Conservation (phyloP, 2,113 vertebrate genomes). For the Callipepla squamata region DNA sequence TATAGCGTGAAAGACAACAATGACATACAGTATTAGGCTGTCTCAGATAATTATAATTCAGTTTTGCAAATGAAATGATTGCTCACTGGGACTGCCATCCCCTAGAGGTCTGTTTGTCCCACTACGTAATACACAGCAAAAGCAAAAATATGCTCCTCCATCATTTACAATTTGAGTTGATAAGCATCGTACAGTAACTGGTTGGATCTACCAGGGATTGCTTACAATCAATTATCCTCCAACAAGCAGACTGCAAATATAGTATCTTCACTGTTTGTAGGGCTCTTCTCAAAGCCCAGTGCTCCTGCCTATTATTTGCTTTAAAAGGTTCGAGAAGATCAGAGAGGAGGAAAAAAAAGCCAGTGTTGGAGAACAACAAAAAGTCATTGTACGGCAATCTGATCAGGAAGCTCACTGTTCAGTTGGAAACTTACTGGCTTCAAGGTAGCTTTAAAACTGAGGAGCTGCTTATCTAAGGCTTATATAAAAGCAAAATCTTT, state of each 20-base stretch:
- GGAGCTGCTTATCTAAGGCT: background rate
- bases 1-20: background rate
- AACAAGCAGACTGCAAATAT: fast-evolving
- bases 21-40: background rate
- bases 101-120: background rate
- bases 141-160: background rate
- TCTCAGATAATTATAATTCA: background rate
- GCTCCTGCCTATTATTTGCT: background rate
- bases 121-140: background rate
- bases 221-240: background rate
- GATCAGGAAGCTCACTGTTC: background rate
- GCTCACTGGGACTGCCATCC: background rate
- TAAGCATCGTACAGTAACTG: background rate
- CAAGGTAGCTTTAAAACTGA: background rate
- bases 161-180: background rate
- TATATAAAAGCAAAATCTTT: background rate
- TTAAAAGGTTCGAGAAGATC: background rate
- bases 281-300: background rate
- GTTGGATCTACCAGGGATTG: background rate
- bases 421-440: background rate
- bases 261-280: background rate
- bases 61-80: slow-evolving; percentile 2
- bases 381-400: background rate
- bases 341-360: background rate
- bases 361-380: background rate